phyloP scores from a whole-genome alignment of 2,797 vertebrate species.

The Mionectes olivaceus region DNA sequence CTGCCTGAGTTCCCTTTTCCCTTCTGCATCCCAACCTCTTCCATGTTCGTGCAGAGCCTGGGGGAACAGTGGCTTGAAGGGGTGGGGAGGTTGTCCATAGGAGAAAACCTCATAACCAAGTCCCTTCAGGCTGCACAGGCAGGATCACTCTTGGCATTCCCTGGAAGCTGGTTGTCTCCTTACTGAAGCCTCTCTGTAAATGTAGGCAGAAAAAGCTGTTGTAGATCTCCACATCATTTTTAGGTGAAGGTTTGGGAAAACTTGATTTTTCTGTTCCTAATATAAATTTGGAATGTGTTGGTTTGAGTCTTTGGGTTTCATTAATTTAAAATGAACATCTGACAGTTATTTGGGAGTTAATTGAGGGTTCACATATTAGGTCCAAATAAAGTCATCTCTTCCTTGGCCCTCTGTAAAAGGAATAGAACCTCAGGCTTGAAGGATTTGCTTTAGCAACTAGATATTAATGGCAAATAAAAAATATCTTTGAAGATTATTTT shows the following conservation, averaged over 20 bases:
- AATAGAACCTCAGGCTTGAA: background rate
- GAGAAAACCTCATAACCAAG: fast-evolving
- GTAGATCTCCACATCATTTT: background rate
- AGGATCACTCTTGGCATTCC: background rate
- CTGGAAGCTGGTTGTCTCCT: background rate
- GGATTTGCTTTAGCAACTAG: background rate
- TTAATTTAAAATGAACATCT: background rate
- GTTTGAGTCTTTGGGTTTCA: background rate
- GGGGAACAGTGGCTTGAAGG: fast-evolving
- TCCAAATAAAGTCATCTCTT: background rate
- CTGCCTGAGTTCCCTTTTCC: background rate
- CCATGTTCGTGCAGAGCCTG: fast-evolving
- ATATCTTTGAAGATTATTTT: background rate
- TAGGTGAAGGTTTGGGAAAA: background rate
- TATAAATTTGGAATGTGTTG: background rate
- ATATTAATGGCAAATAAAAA: background rate
- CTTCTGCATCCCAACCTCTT: background rate
- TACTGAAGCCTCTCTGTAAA: background rate
- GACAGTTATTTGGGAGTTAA: background rate
- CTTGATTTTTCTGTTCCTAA: background rate
- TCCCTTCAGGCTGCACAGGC: background rate
- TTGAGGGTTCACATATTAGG: background rate
- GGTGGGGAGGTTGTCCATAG: fast-evolving
- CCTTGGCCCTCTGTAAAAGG: background rate
- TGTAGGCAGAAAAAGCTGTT: background rate